Evolutionary conservation across 1,140 invertebrate genomes (phyloP).

Genomic region (Eciton burchellii): DNA sequence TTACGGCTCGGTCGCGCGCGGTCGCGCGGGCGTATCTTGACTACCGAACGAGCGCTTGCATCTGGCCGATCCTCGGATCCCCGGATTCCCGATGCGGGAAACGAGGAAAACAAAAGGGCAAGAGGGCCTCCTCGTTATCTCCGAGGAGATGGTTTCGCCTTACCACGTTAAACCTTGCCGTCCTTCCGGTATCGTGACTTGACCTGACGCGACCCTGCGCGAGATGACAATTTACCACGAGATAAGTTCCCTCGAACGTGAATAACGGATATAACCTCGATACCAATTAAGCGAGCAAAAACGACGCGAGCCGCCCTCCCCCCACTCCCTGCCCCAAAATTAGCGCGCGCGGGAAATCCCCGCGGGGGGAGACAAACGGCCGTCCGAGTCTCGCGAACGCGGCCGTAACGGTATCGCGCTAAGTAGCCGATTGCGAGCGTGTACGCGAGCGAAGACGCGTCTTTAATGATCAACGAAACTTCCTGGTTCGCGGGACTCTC

Average conservation of each 20-base stretch:
- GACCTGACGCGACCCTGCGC: no score
- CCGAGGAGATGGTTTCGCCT: no score
- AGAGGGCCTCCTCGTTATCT: neutral
- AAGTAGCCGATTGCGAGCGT: constrained; percentile 49
- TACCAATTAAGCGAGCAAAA: neutral
- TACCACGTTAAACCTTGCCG: neutral
- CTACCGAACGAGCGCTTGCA: constrained; percentile 70
- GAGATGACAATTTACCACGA: no score
- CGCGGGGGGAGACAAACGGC: neutral
- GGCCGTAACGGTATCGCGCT: constrained; percentile 43
- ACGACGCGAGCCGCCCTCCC: no score
- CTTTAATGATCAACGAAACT: constrained; percentile 77
- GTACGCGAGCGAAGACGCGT: constrained; percentile 71
- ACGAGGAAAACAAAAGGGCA: neutral
- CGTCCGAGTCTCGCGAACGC: constrained; percentile 36
- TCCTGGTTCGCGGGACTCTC: constrained; percentile 60
- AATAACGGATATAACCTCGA: no score
- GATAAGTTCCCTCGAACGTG: no score
- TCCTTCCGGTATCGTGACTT: neutral
- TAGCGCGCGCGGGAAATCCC: neutral
- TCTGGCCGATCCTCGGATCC: constrained; percentile 38
- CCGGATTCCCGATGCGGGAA: neutral
- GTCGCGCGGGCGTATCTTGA: constrained; percentile 67
- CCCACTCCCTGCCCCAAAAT: neutral
- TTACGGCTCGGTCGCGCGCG: constrained; percentile 64